These are phyloP conservation scores for Amphipoea oculea DNA, from an alignment of 2,888 invertebrate genomes.

Conservation along the genomic window DNA sequence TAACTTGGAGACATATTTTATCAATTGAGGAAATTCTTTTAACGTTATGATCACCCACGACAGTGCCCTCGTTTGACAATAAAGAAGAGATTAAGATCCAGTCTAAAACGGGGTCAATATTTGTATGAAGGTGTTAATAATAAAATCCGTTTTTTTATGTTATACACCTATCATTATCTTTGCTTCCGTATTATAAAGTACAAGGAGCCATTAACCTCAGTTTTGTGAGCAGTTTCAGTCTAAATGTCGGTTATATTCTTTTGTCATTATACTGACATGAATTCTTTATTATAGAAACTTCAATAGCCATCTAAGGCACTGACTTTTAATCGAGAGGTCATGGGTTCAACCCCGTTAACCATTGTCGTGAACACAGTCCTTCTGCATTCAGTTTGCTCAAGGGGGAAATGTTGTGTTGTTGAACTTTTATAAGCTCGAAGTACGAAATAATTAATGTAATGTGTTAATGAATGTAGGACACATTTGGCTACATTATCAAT, in stretches of 20 bases:
- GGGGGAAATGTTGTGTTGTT: background rate
- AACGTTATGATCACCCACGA: conserved; percentile 10
- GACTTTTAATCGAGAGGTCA: conserved; percentile 34
- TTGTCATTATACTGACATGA: background rate
- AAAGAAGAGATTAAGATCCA: conserved; percentile 46
- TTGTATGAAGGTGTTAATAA: conserved; percentile 43
- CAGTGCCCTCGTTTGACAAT: conserved; percentile 35
- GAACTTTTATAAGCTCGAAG: conserved; percentile 6
- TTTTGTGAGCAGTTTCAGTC: background rate
- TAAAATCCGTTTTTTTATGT: conserved; percentile 42
- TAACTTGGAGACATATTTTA: background rate
- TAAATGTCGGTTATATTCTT: background rate
- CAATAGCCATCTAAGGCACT: conserved; percentile 22
- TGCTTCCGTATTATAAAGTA: conserved; percentile 35
- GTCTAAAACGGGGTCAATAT: conserved; percentile 15
- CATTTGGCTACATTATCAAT: background rate
- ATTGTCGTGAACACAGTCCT: conserved; percentile 17
- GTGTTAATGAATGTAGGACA: background rate
- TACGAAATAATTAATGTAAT: background rate
- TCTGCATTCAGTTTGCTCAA: conserved; percentile 2
- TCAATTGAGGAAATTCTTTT: conserved; percentile 22
- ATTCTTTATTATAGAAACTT: background rate
- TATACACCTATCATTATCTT: conserved; percentile 21
- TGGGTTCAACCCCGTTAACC: conserved; percentile 27
- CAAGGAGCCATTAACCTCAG: background rate